phyloP scores from a whole-genome alignment of 2,888 invertebrate species.

The Liposcelis brunnea region DNA sequence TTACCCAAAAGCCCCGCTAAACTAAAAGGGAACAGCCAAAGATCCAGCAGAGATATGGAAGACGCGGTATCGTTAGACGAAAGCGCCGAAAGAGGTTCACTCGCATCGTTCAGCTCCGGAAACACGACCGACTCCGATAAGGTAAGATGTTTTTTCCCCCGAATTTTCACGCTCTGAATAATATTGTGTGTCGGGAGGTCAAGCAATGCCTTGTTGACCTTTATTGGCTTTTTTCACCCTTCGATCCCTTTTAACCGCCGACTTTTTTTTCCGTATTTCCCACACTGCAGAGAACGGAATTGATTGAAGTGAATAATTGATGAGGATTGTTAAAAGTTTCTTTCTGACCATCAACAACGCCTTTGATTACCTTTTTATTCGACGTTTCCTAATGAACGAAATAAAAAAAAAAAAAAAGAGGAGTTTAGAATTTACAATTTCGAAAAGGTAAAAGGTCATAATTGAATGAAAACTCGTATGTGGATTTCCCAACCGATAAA shows the following conservation, averaged over 20 bases:
- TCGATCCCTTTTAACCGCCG: neutral
- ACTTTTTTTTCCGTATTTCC: conserved; percentile 1
- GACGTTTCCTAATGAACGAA: conserved; percentile 7
- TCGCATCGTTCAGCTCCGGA: conserved; percentile 83
- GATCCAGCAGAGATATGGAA: conserved; percentile 78
- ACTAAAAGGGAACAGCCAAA: conserved; percentile 49
- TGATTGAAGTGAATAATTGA: too few species aligned
- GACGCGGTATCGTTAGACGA: conserved; percentile 68
- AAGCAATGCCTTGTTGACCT: neutral
- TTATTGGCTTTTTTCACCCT: neutral
- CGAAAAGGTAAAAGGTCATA: conserved; percentile 13
- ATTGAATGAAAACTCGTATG: too few species aligned
- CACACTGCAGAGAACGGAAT: too few species aligned
- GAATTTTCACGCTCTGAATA: too few species aligned
- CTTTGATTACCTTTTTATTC: too few species aligned
- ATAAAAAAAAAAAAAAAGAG: conserved; percentile 13
- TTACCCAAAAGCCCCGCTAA: conserved; percentile 71
- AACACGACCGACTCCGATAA: conserved; percentile 89
- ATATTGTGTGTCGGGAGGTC: too few species aligned
- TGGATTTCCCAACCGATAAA: too few species aligned
- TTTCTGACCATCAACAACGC: too few species aligned
- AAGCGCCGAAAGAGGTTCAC: conserved; percentile 70
- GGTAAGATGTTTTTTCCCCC: too few species aligned
- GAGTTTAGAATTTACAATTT: too few species aligned
- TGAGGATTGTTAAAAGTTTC: too few species aligned